Evolutionary conservation across 2,888 invertebrate species (phyloP).

Genomic region (Rhagium mordax): DNA sequence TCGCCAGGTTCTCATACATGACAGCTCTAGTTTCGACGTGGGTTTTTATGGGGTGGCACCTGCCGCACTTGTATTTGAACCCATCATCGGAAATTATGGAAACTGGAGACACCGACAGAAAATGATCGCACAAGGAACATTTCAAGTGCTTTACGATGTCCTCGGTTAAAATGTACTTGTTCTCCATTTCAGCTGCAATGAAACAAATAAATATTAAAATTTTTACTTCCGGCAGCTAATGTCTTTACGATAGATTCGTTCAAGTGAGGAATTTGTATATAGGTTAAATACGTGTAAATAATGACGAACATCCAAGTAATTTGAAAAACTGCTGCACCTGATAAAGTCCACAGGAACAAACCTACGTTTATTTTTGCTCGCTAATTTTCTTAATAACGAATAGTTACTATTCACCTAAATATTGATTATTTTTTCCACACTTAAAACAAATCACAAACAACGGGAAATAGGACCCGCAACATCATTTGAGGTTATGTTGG

Average conservation of each 20-base stretch:
- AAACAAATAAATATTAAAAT: background rate
- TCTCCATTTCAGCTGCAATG: background rate
- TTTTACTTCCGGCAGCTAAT: no score
- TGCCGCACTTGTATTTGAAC: conserved; percentile 43
- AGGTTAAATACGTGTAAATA: background rate
- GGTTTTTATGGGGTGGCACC: conserved; percentile 41
- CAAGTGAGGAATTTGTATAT: background rate
- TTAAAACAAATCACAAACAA: background rate
- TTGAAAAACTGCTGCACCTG: background rate
- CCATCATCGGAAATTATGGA: conserved; percentile 45
- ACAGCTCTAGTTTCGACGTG: conserved; percentile 35
- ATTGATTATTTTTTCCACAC: background rate
- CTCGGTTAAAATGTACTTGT: conserved; percentile 25
- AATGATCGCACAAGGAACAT: conserved; percentile 41
- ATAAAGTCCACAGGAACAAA: background rate
- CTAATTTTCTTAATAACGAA: background rate
- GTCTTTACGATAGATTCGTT: background rate
- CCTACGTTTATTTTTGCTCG: background rate
- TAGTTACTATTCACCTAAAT: background rate
- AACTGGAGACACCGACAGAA: conserved; percentile 43
- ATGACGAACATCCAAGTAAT: background rate
- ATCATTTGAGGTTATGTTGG: background rate
- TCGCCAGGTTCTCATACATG: conserved; percentile 46
- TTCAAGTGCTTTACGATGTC: conserved; percentile 33
- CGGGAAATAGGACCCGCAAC: background rate